Base-by-base conservation (phyloP, 2,888 invertebrate species). In the Orthosia gothica region DNA sequence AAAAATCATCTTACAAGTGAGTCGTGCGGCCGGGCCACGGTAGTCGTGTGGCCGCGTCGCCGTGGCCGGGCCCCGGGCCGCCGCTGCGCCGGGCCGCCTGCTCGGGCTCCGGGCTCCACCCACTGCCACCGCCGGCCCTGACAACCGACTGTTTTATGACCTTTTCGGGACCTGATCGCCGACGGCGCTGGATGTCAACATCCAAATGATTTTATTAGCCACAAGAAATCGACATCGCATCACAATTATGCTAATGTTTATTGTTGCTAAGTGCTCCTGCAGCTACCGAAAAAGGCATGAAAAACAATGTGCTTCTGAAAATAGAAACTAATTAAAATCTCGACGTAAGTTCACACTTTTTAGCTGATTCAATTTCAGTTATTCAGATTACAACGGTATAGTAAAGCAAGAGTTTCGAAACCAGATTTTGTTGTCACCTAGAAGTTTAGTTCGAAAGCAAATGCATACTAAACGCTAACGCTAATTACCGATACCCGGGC, bases 1-100 rank as follows among this genome's bases (percentile, higher is more conserved):
- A 96, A 96, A 96, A 96, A 96, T 95, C 93, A 95, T 96, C 94
- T 90, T 95, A 96, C 96, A 96, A 93, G 95, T 84, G 88, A 90
- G 89, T 96, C 96, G 96, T 96, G 96, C 91, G 91, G 90, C 70
- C 87, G 87, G 82, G 91, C 90, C 93, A 90, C 88, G 92, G 95
- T 93, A 94, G 95, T 95, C 96, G 95, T 95, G 95, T 94, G 82
- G 70, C 69, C 80, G 75, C 76, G 69, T 70, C 65, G 66, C 81
- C 70, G 77, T 76, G 81, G 70, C 74, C 62, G 67, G 52, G 63
- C 65, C 66, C 9, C 18, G 18, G 63, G 50, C 26, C 40, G 26
- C 26, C 58, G 32, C 2, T 13, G 15, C 66, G 45, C 58, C 66
- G 61, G 32, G 15, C 15, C 47, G 16, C 62, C 12, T 45, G 47